A percentile compares a stretch with the other conserved stretches of the same genome.
phyloP scores from a whole-genome alignment of 2,888 invertebrate genomes.

The Taenaris catops region DNA sequence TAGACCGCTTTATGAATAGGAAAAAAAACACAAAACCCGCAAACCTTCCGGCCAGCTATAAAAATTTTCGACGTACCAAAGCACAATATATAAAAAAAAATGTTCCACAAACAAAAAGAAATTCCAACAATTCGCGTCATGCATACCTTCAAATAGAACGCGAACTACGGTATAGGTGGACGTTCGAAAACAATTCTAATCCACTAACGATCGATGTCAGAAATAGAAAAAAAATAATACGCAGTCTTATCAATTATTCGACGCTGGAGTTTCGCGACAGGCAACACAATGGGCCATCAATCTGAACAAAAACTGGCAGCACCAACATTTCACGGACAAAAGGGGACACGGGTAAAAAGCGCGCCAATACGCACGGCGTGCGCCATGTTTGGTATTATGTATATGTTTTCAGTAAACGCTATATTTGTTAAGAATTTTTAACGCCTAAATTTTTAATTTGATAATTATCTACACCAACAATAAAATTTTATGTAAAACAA shows the following conservation, averaged over 20 bases:
- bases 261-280: constrained; percentile 52
- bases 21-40: constrained; percentile 4
- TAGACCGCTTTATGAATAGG: background rate
- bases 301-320: constrained; percentile 59
- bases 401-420: background rate
- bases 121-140: constrained; percentile 3
- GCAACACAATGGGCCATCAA: constrained; percentile 72
- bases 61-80: constrained; percentile 6
- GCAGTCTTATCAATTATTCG: constrained; percentile 65
- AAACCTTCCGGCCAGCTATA: constrained; percentile 2
- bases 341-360: constrained; percentile 40
- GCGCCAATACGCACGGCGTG: constrained; percentile 24
- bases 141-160: constrained; percentile 5
- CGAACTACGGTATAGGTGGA: constrained; percentile 2
- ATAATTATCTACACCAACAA: too few relatives aligned
- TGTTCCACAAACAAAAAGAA: constrained; percentile 16
- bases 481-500: too few relatives aligned
- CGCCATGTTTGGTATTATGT: constrained; percentile 23
- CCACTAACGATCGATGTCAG: constrained; percentile 46
- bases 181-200: constrained; percentile 42
- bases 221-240: constrained; percentile 29
- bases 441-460: too few relatives aligned
- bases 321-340: constrained; percentile 52
- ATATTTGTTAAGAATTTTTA: background rate
- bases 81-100: constrained; percentile 16